phyloP scores from a whole-genome alignment of 2,888 invertebrate species.

The Melieria picta region DNA sequence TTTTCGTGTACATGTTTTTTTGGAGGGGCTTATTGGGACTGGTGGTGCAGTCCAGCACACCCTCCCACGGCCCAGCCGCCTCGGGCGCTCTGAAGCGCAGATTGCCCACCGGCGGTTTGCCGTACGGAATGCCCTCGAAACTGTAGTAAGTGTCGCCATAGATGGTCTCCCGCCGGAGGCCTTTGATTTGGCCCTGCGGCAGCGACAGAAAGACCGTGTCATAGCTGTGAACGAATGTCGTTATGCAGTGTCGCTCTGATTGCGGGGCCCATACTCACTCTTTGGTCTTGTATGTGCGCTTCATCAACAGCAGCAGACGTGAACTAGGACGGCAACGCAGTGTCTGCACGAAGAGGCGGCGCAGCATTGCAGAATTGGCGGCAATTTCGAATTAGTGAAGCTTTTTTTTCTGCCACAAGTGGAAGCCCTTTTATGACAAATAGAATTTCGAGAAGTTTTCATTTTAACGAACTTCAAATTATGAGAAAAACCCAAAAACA shows the following conservation, averaged over 20 bases:
- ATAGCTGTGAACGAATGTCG: not conserved
- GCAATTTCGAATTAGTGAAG: no score
- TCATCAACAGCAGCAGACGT: no score
- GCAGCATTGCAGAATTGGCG: no score
- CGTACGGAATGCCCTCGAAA: conserved; percentile 63
- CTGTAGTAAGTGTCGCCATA: conserved; percentile 59
- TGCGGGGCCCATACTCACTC: conserved; percentile 7
- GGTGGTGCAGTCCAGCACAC: conserved; percentile 63
- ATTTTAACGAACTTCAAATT: no score
- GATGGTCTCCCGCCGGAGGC: conserved; percentile 58
- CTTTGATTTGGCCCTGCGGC: conserved; percentile 59
- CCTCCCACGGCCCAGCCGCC: conserved; percentile 65
- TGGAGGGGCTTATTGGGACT: conserved; percentile 62
- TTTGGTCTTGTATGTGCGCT: no score
- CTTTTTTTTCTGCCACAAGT: no score
- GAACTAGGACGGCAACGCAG: no score
- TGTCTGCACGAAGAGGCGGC: no score
- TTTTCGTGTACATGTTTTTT: conserved; percentile 57
- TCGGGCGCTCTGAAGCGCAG: conserved; percentile 65
- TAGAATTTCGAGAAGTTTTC: no score
- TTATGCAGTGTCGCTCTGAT: not conserved
- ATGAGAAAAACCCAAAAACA: no score
- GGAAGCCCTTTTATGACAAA: no score
- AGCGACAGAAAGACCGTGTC: conserved; percentile 26
- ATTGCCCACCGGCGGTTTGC: conserved; percentile 61